Evolutionary conservation across 1,140 invertebrate species (phyloP).

Genomic region (Teleopsis dalmanni): DNA sequence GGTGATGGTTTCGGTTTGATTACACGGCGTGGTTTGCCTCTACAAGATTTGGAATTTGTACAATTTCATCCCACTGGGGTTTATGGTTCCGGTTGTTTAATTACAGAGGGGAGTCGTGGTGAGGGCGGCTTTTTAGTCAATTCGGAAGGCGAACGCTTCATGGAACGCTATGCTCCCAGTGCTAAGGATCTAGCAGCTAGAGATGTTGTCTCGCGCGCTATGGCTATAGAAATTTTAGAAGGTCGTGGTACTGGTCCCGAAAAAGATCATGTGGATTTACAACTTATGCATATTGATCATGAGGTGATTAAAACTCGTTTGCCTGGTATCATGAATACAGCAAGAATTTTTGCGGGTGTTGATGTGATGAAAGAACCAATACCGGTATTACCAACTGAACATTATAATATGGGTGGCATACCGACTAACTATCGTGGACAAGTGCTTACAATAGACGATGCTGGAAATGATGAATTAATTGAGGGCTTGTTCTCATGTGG

Average conservation of each 20-base stretch:
- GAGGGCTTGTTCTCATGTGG: conserved; percentile 64
- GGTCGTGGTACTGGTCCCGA: conserved; percentile 87
- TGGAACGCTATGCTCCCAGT: conserved; percentile 96
- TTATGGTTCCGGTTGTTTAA: conserved; percentile 94
- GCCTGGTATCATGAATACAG: conserved; percentile 83
- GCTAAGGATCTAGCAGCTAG: conserved; percentile 97
- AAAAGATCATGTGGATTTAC: conserved; percentile 94
- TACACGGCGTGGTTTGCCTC: conserved; percentile 78
- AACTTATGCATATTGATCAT: conserved; percentile 89
- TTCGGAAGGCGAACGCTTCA: conserved; percentile 92
- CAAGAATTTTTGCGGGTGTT: conserved; percentile 96
- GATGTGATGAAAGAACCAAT: conserved; percentile 96
- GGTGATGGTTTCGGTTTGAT: conserved; percentile 97
- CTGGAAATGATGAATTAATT: conserved; percentile 62
- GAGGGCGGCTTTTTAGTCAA: conserved; percentile 96
- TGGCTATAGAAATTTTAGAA: conserved; percentile 96
- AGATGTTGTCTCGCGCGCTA: conserved; percentile 95
- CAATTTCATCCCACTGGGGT: conserved; percentile 99
- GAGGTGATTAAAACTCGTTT: conserved; percentile 76
- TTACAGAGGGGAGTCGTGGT: conserved; percentile 91
- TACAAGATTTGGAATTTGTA: conserved; percentile 94
- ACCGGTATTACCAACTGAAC: conserved; percentile 93
- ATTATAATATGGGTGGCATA: conserved; percentile 98
- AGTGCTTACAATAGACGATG: conserved; percentile 49
- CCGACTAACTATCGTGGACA: conserved; percentile 94